These are phyloP conservation scores for Syngnathus acus DNA, from an alignment of 2,797 vertebrate genomes.

Conservation along the genomic window DNA sequence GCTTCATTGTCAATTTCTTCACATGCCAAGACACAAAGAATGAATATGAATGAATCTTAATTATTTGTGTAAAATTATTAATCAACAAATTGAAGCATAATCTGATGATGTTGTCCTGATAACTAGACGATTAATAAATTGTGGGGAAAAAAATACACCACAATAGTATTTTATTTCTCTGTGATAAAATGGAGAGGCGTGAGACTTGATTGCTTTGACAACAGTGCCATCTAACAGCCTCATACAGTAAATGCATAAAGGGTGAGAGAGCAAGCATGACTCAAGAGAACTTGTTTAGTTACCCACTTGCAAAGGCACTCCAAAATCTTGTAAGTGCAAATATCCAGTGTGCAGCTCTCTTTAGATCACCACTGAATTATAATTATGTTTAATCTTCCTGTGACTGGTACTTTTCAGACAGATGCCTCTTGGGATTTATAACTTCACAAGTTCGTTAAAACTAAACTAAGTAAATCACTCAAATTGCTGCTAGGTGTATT, in stretches of 20 bases:
- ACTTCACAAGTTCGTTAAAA: not conserved
- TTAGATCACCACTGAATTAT: not conserved
- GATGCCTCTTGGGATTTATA: not conserved
- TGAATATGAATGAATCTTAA: not conserved
- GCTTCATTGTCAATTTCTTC: no score
- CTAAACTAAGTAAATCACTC: not conserved
- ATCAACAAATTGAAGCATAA: not conserved
- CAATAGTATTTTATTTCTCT: not conserved
- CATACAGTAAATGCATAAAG: constrained; percentile 5
- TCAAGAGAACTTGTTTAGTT: not conserved
- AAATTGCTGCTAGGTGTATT: not conserved
- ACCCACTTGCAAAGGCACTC: not conserved
- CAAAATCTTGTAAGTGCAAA: not conserved
- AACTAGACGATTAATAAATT: not conserved
- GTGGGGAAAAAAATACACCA: not conserved
- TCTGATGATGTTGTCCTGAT: not conserved
- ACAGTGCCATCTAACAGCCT: constrained; percentile 46
- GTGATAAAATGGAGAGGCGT: not conserved
- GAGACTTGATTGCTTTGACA: constrained; percentile 26
- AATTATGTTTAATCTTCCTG: not conserved
- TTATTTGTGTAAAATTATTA: not conserved
- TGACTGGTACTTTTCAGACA: not conserved
- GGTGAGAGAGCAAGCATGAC: not conserved
- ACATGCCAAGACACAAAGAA: no score
- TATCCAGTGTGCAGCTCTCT: not conserved